Base-by-base conservation (phyloP, 2,797 vertebrate species). In the Acanthurus leucopareius region DNA sequence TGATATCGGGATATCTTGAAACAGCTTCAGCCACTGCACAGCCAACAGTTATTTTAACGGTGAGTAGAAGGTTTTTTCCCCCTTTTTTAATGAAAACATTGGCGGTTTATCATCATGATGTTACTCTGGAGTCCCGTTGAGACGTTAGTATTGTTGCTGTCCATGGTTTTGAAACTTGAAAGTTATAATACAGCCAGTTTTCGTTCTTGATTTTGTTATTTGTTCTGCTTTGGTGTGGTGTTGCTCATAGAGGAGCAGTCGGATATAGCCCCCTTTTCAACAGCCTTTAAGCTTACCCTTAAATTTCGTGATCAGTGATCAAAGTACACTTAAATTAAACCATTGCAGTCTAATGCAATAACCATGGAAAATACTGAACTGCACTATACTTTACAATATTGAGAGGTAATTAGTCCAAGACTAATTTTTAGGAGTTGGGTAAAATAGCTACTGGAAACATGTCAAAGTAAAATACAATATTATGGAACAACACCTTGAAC, bases 221-320 rank as follows among this genome's bases (percentile, higher is more conserved):
- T 49, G 53, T 60, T 69, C 13, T 48, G 15, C 66, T 47, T 70
- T 40, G 20, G 63, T 40, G 57, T 60, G 47, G 7, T 66, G 56
- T 40, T 19, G 62, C 66, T 74, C 42, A 61, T 47, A 47, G 38
- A 61, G 22, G 51, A 75, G 40, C 22, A 28, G 58, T 69, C 16
- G 42, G 52, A 11, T 64, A 49, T 71, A 59, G 68, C 47, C 13
- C 64, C 52, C 13, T 58, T 59, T 64, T 69, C 59, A 61, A 64
- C 25, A 69, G 17, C 40, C 58, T 70, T 35, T 73, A 57, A 57
- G 16, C 19, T 62, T 32, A 20, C 11, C 42, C 16, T 44, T 64
- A 42, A n/a, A 74, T 68, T 54, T 1, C 69, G 25, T 52, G 35
- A 19, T 17, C 38, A 58, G n/a, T 59, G 20, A 20, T 48, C 35